Evolutionary conservation across 2,888 invertebrate genomes (phyloP), one percentile per base, ranked within the genome.

Genomic region (Hemithea aestivaria): DNA sequence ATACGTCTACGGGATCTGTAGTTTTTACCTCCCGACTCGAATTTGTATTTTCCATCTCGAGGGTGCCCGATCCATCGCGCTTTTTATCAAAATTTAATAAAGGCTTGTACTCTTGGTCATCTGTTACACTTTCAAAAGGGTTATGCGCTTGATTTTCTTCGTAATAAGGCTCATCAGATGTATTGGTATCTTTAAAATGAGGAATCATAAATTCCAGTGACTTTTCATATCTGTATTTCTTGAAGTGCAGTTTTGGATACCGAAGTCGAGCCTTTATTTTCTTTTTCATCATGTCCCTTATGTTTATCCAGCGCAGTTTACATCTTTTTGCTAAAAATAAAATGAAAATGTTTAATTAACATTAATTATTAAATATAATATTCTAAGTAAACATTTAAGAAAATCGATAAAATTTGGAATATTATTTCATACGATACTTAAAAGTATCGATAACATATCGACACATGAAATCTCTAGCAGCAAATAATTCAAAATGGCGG

Each of bases 231-330:
- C 82, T 78, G 57, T 85, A 85, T 7, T 26, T 69, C 71, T 61
- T 78, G 70, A 56, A 64, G 31, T 63, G 58, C 2, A 61, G 64
- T 29, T 58, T 53, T 0, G 75, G 75, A 42, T 77, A 68, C 7
- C 68, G 63, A 0, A 73, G 51, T 0, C 82, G 63, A 4, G 75
- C 73, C 1, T 72, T 64, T 16, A 78, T 58, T 45, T 73, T 79
- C 1, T 78, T 59, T 0, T 82, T 66, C 79, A 84, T 76, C 79
- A 79, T 78, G 22, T 85, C 84, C 1, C 85, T 47, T 8, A 85
- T 84, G 59, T 83, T 84, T 10, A 78, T 66, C 83, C 84, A 85
- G 32, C 84, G 56, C 0, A 73, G 62, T 56, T 81, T 84, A 62
- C 81, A 83, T 1, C 70, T 48, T n/a, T 56, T 47, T 0, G 75